phyloP scores from a whole-genome alignment of 2,888 invertebrate genomes.

The Hirtodrosophila duncani region DNA sequence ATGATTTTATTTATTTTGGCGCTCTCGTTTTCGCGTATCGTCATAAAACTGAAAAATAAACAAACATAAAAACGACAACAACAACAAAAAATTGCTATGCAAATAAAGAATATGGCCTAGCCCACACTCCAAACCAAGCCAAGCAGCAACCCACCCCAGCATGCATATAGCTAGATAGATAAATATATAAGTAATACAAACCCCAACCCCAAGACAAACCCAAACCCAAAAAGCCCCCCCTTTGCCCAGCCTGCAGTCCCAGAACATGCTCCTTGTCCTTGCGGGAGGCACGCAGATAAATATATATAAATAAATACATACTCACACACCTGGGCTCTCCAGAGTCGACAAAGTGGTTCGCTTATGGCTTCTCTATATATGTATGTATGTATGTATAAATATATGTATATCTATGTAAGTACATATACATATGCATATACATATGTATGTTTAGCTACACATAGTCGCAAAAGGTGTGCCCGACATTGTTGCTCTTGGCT shows the following conservation, averaged over 20 bases:
- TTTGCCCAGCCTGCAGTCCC: too few species aligned
- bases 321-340: conserved; percentile 49
- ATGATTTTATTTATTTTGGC: conserved; percentile 52
- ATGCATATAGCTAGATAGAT: too few species aligned
- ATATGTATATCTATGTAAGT: too few species aligned
- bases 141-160: not conserved
- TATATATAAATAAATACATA: too few species aligned
- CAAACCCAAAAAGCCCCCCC: too few species aligned
- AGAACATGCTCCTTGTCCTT: too few species aligned
- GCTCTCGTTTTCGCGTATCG: conserved; percentile 66
- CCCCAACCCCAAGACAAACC: too few species aligned
- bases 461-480: conserved; percentile 39
- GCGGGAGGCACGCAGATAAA: too few species aligned
- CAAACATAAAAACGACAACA: conserved; percentile 52
- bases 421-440: conserved; percentile 12
- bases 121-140: not conserved
- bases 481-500: conserved; percentile 15
- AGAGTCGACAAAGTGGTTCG: conserved; percentile 27
- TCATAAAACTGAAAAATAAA: conserved; percentile 67
- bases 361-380: conserved; percentile 38
- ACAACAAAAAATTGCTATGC: conserved; percentile 62
- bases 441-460: conserved; percentile 10
- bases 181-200: too few species aligned
- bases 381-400: conserved; percentile 1
- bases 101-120: conserved; percentile 53